Evolutionary conservation across 2,797 vertebrate species (phyloP), one percentile per base, ranked within the genome.

Genomic region (Sebastes trivittatus): DNA sequence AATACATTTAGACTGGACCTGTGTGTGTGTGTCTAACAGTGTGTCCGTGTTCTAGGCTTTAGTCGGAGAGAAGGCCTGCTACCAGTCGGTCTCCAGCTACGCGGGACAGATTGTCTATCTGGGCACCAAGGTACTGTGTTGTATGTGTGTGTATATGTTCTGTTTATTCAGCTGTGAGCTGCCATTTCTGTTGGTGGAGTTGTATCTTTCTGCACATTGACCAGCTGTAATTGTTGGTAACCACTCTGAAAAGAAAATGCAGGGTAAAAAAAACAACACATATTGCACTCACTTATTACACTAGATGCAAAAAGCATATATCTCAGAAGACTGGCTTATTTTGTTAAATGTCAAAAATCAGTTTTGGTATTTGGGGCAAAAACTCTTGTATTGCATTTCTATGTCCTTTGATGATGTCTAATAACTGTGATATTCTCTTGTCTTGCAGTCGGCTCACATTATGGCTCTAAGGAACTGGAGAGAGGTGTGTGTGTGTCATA

Each of bases 11-110:
- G n/a, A 46, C 22, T 11, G 22, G 4, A 38, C 2, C 1, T 60
- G 10, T 78, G 42, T 77, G 49, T 73, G 22, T 42, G 14, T 60
- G 10, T 78, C 8, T 80, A 63, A 77, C 34, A 22, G 32, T 78
- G 58, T 77, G 10, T 72, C 3, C 85, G 32, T 87, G 13, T 88
- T 88, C 3, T 84, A 99, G 98, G 98, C 98, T 22, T 81, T 99
- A 77, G 98, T 99, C 25, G 98, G 98, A 90, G 98, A 99, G 83
- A 99, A 97, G 85, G 98, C 98, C 69, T 99, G 98, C 80, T 99
- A 99, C 76, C 98, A 99, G 89, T 98, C 98, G 7, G 97, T 99
- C 72, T 98, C 97, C 61, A 97, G 97, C 92, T 97, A 96, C 29
- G 95, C 95, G 22, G 97, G 98, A 46, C 98, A 99, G 91, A 96